Base-by-base conservation (phyloP, 2,113 vertebrate genomes). In the Thunnus thynnus region DNA sequence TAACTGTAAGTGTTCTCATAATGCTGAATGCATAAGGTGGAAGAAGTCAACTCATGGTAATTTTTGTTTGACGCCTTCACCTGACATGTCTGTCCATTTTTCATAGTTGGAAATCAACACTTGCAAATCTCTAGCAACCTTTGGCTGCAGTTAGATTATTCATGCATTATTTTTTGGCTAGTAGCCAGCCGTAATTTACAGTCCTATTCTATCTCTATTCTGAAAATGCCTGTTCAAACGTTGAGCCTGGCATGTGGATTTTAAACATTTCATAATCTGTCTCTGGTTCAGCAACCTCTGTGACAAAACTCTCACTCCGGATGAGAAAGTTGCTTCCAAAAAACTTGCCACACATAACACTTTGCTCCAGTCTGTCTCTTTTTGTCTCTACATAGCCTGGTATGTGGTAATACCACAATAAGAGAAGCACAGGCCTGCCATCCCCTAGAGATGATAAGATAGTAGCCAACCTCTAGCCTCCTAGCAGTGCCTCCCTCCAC, bases 401-500 rank as follows among this genome's bases (percentile, higher is more conserved):
- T 71, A 64, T 89, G 64, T 66, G 47, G 68, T 50, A 83, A 80
- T 20, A 86, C 52, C 22, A 51, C 2, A 70, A 51, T 30, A 73
- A 79, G 54, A 70, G 61, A 58, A 61, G 56, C 56, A 61, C 41
- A 18, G 67, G 44, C 63, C 30, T 48, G 7, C 2, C 47, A 18
- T 47, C 16, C 47, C 27, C 56, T 3, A 13, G 27, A 56, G 48
- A 57, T 12, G 71, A 41, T 41, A 41, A 89, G 30, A 69, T 71
- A 72, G 72, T 61, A 58, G 51, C 41, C 73, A 70, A 32, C 54
- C 47, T 76, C 68, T 36, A 78, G 65, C 47, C 80, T 87, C 78
- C 70, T 20, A 82, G 78, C 78, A 71, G 76, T 82, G 78, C 76
- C 91, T 78, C 89, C 69, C 82, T 74, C 84, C 62, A 60, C 69